Conservation (phyloP, 1,140 invertebrate species). For the Aphelinus atriplicis region DNA sequence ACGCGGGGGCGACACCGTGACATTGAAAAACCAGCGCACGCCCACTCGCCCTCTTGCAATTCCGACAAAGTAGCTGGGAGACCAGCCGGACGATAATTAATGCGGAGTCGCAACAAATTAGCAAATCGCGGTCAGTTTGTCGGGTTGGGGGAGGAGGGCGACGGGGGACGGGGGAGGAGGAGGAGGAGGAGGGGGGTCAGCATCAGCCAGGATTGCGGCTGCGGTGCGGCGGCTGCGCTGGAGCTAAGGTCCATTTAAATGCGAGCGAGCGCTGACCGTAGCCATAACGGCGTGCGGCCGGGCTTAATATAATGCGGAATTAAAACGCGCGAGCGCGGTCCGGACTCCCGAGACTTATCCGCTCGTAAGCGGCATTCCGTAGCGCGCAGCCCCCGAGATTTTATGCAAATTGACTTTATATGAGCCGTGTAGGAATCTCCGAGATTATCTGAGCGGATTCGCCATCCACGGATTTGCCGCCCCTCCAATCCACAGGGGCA, state of each 20-base stretch:
- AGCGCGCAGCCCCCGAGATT: conserved; percentile 2
- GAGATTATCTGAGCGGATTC: too few species aligned
- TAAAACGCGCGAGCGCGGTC: conserved; percentile 20
- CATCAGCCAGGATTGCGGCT: too few species aligned
- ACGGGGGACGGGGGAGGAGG: background rate
- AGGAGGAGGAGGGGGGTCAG: background rate
- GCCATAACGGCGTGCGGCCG: background rate
- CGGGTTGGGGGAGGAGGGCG: background rate
- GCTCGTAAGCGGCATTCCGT: conserved; percentile 28
- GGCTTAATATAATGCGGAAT: conserved; percentile 36
- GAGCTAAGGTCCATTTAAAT: conserved; percentile 35
- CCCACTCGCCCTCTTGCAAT: too few species aligned
- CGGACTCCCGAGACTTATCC: conserved; percentile 29
- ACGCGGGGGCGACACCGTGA: conserved; percentile 1
- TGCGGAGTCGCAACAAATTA: conserved; percentile 27
- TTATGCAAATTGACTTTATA: conserved; percentile 38
- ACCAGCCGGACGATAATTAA: conserved; percentile 14
- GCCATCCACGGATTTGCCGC: background rate
- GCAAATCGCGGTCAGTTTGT: conserved; percentile 33
- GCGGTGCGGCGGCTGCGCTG: background rate
- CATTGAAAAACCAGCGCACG: conserved; percentile 4
- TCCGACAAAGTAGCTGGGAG: too few species aligned
- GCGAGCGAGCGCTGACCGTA: background rate
- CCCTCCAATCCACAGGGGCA: background rate
- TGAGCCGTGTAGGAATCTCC: background rate